A percentile compares a stretch with the other conserved stretches of the same genome.
Conservation (phyloP, 2,797 vertebrate species). For the Arnoldichthys spilopterus region DNA sequence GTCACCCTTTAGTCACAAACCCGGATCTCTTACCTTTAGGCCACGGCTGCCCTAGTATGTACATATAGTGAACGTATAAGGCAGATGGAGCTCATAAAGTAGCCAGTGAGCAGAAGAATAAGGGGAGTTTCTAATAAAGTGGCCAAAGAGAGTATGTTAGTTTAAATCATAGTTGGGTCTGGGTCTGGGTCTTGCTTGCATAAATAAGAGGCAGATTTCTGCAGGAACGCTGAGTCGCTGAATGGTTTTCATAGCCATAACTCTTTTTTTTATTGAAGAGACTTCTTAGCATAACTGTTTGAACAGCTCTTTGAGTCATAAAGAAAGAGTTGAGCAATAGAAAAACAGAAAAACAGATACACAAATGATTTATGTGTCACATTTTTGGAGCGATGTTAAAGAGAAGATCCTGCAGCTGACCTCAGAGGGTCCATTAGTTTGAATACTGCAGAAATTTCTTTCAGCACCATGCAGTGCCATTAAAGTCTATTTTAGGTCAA, state of each 20-base stretch:
- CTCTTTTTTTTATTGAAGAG: conserved; percentile 39
- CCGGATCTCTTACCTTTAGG: too few relatives aligned
- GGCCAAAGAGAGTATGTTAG: neutral
- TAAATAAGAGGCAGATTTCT: conserved; percentile 14
- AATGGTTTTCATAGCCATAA: conserved; percentile 30
- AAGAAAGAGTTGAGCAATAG: conserved; percentile 13
- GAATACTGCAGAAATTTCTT: conserved; percentile 61
- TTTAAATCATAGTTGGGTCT: conserved; percentile 4
- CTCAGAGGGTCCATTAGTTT: conserved; percentile 59
- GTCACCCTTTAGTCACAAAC: too few relatives aligned
- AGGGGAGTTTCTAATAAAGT: neutral
- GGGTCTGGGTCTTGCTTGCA: neutral
- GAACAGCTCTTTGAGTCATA: conserved; percentile 25
- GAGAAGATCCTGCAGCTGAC: conserved; percentile 35
- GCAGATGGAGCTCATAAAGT: conserved; percentile 1
- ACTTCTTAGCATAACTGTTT: conserved; percentile 32
- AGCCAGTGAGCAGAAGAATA: neutral
- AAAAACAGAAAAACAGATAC: conserved; percentile 37
- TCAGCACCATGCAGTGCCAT: conserved; percentile 52
- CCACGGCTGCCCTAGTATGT: too few relatives aligned
- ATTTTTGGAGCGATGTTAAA: conserved; percentile 52
- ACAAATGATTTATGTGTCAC: conserved; percentile 67
- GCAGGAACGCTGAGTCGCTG: conserved; percentile 10
- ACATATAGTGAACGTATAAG: neutral
- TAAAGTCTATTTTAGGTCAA: conserved; percentile 62